Evolutionary conservation across 2,113 vertebrate species (phyloP), one percentile per base, ranked within the genome.

Genomic region (Athene noctua): DNA sequence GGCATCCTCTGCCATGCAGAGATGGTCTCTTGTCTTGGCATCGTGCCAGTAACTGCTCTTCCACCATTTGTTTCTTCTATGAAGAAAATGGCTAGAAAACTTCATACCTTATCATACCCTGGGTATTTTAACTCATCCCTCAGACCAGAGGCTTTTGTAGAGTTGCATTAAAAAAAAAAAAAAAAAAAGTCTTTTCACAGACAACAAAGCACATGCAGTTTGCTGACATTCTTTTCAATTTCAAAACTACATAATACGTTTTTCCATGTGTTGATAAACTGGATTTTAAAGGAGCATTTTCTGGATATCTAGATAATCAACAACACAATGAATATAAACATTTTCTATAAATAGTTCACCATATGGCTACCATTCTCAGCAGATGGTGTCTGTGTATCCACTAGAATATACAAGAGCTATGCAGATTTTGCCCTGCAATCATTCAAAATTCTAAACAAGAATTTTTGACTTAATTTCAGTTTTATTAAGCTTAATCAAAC

Each of bases 321-420:
- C 96, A 97, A 92, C 98, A 98, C 97, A 96, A 97, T 98, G 98
- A 98, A 98, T 98, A 98, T 98, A 98, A 98, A 98, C 91, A 97
- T 97, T 97, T 96, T 90, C 98, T 98, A 99, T 98, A 97, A 98
- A 99, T 97, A 97, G 97, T 96, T 97, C 80, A 97, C 98, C 98
- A 99, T 99, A 99, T 98, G 98, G 98, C 98, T 95, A 98, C 96
- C 94, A 98, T 98, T 96, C 90, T 97, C 97, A 99, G 98, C 98
- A 99, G 98, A 99, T 99, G 98, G 98, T 98, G 97, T 98, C 98
- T 99, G 98, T 98, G 98, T 98, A 98, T 98, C 98, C 98, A 98
- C 97, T 98, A 97, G 97, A 98, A 98, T 94, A 96, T 96, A 96
- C 80, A 97, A 92, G 61, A 96, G 86, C 83, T 96, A 97, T 94